Evolutionary conservation across 2,113 vertebrate species (phyloP), one percentile per base, ranked within the genome.

Genomic region (Micronisus gabar): DNA sequence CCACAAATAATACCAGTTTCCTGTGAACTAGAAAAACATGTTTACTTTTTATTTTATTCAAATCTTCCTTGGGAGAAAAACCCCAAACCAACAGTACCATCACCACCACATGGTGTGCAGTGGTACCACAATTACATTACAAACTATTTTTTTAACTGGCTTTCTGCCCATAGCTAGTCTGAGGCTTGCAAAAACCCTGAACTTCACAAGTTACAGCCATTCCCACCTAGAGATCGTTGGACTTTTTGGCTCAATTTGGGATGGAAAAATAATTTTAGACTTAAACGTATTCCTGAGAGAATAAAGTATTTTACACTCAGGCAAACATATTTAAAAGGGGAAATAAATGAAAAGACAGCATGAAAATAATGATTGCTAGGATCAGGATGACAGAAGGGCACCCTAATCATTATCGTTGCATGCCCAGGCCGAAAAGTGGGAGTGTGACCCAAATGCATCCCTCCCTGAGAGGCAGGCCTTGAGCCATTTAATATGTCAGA

Each of bases 21-120:
- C 92, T 86, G 56, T 81, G 75, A 92, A 75, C 55, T 74, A 41
- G 80, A 72, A 95, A 97, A 96, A 97, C 86, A 92, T 86, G 86
- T 94, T 97, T 96, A 41, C 76, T 81, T 81, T 71, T 27, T 92
- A 12, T 81, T 97, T 93, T 78, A 89, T 63, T 95, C 62, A 81
- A 48, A 63, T 87, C 47, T 92, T 86, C 72, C 80, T 65, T 56
- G 40, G 52, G 17, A 5, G 14, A 68, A 74, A 86, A 71, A 5
- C 0, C 15, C 1, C 15, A 50, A 55, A n/a, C 7, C 47, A 76
- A 38, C 52, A 45, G 26, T 58, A 56, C 40, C 70, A 65, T 67
- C 75, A 86, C n/a, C 43, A 85, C 21, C 47, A n/a, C 53, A 45
- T 40, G 43, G 73, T 15, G 10, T 91, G 47, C 65, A n/a, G 21